Base-by-base conservation (phyloP, 1,140 invertebrate genomes). In the Lucilia cuprina region DNA sequence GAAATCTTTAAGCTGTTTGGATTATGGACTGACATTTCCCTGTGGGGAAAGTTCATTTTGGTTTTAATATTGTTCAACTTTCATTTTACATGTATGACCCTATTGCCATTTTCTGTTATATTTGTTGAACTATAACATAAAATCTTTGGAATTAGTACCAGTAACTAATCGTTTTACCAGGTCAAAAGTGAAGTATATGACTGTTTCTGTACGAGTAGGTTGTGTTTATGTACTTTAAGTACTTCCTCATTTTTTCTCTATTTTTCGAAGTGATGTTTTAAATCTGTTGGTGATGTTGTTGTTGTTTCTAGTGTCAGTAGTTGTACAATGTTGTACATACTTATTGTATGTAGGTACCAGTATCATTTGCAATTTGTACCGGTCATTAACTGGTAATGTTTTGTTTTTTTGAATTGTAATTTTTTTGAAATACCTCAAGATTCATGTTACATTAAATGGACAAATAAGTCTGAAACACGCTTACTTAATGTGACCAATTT, bases 81-180 rank as follows among this genome's bases (percentile, higher is more conserved):
- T 41, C 41, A 41, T 41, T 41, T 41, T 41, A 60, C 55, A 17
- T 60, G 5, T n/a, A n/a, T 60, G 55, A 60, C 55, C 55, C 14
- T 60, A 14, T 60, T 60, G 55, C 55, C 55, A 60, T 17, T 60
- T 60, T 60, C 65, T 21, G 12, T 8, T 19, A 70, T 25, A 70
- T 70, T 70, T 70, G n/a, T 21, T 70, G 65, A 70, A 70, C 65
- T 70, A 21, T 70, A 70, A 70, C 5, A 70, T 70, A 9, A 70
- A 70, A 70, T 70, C 65, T 70, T 55, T 55, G 50, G 65, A 70
- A 70, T 4, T 5, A 70, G 21, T 70, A 70, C 19, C n/a, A 25
- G 41, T 80, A 19, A 50, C 77, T 21, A 80, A 80, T 49, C 41
- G 34, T 80, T 80, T 49, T 80, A 80, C 47, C 77, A 80, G 77